Evolutionary conservation across 2,113 vertebrate genomes (phyloP).

Genomic region (Python bivittatus): DNA sequence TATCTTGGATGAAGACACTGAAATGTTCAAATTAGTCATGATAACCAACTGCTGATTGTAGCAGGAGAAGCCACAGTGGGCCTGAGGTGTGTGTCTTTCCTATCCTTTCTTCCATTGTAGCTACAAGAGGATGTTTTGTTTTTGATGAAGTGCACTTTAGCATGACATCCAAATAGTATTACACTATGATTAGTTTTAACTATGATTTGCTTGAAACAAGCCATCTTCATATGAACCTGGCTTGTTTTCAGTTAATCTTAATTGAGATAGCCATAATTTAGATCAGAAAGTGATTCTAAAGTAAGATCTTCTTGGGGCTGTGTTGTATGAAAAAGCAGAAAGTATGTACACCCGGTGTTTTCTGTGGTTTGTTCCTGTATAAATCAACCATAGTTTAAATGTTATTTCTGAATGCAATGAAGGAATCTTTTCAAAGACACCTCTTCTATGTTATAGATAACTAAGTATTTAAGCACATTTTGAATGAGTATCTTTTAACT

Average conservation of each 20-base stretch:
- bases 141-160: background rate
- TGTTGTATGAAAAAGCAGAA: background rate
- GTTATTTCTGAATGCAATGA: background rate
- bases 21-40: background rate
- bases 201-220: background rate
- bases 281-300: background rate
- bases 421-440: background rate
- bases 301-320: background rate
- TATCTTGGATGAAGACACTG: background rate
- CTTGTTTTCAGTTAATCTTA: background rate
- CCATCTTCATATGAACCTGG: background rate
- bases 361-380: background rate
- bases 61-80: background rate
- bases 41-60: background rate
- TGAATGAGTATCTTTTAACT: background rate
- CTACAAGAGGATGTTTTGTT: background rate
- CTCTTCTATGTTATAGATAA: background rate
- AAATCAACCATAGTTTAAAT: background rate
- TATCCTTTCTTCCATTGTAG: background rate
- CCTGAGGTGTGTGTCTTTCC: background rate
- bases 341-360: background rate
- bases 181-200: background rate
- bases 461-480: background rate
- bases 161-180: background rate
- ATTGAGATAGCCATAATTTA: background rate